phyloP scores from a whole-genome alignment of 2,888 invertebrate genomes.

The Blomia tropicalis region DNA sequence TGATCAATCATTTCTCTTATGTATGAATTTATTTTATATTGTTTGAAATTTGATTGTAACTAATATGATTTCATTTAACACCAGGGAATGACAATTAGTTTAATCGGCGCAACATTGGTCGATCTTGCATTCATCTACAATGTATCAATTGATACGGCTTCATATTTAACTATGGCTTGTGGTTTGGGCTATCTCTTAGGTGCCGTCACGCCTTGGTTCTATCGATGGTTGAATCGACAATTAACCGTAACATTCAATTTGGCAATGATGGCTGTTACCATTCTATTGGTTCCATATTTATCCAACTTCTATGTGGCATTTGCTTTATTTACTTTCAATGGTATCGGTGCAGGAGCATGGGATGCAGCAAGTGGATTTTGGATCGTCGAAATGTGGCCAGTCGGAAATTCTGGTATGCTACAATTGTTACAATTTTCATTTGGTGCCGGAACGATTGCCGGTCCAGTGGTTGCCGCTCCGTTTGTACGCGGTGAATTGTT shows the following conservation, averaged over 20 bases:
- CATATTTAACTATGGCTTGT: too few species aligned
- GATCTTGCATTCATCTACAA: too few species aligned
- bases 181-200: too few species aligned
- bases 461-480: not conserved
- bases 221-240: not conserved
- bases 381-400: not conserved
- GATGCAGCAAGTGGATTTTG: not conserved
- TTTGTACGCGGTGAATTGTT: too few species aligned
- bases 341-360: not conserved
- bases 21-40: too few species aligned
- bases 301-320: not conserved
- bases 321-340: not conserved
- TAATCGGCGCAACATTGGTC: too few species aligned
- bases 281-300: not conserved
- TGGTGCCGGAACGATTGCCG: not conserved
- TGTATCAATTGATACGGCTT: too few species aligned
- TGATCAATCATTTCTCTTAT: too few species aligned
- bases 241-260: not conserved
- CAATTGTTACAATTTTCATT: not conserved
- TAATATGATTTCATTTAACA: too few species aligned
- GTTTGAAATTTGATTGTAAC: too few species aligned
- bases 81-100: too few species aligned
- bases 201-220: not conserved
- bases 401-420: not conserved
- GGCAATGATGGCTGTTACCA: not conserved